Base-by-base conservation (phyloP, 2,797 vertebrate genomes). In the Oreochromis mossambicus region DNA sequence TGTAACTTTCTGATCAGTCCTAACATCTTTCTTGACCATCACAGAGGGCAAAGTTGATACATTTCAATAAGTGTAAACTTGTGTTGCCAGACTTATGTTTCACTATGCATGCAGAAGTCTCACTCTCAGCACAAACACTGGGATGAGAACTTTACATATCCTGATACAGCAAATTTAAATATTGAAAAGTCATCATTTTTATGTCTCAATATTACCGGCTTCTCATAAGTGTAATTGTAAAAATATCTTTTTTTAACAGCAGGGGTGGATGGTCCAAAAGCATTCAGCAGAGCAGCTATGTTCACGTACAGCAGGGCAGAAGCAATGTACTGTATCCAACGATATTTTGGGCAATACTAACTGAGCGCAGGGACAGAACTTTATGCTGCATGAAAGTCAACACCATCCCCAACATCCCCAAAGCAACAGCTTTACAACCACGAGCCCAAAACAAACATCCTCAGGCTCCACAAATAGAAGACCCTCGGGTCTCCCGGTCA, bases 101-200 rank as follows among this genome's bases (percentile, higher is more conserved):
- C 11, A 8, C 77, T 26, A 82, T 21, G 54, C 61, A 80, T 55
- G 7, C 8, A 12, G 3, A 80, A 75, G 29, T 83, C 43, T 48
- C 11, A 21, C 56, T 66, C 54, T 56, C n/a, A 29, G 76, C 58
- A 79, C 50, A 32, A 56, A 63, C 58, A 51, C 21, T 36, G 21
- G 56, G 26, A 84, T 82, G 78, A 87, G 83, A 87, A 83, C 76
- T 88, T 83, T 82, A 21, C 29, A 54, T 56, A 5, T 87, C 79
- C 82, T 32, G 68, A 76, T 21, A 88, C 48, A 78, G 80, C 85
- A 58, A 29, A 29, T 58, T 78, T 29, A 3, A 4, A 51, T 79
- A 29, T 56, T 7, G 50, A 55, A 54, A 83, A 58, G 58, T 88
- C 80, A 51, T 79, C 9, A 54, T 26, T 41, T 58, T 81, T 80